phyloP scores from a whole-genome alignment of 2,113 vertebrate species.

The Saccopteryx leptura region DNA sequence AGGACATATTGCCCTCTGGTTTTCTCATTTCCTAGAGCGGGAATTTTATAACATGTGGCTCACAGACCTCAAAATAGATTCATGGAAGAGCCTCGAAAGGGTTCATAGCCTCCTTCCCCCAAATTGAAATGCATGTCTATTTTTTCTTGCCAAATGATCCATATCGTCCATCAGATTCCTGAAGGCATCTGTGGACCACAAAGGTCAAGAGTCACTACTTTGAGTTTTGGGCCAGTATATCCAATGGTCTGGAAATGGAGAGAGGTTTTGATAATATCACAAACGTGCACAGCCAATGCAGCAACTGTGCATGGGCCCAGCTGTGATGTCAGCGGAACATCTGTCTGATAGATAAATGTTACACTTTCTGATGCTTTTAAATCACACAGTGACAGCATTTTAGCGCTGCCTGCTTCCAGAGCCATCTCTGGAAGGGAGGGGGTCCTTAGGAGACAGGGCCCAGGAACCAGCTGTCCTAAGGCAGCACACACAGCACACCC shows the following conservation, averaged over 20 bases:
- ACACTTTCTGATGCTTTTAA: not conserved
- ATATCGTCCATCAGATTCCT: not conserved
- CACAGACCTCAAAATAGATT: not conserved
- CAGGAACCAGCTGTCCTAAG: not conserved
- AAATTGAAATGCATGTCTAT: not conserved
- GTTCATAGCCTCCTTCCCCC: not conserved
- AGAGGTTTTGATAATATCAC: not conserved
- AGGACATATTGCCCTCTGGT: not conserved
- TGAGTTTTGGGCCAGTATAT: not conserved
- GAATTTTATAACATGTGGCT: not conserved
- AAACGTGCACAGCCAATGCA: not conserved
- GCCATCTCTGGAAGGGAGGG: not conserved
- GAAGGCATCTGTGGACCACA: slow-evolving; percentile 4
- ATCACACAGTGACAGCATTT: not conserved
- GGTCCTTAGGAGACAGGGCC: not conserved
- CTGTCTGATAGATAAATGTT: slow-evolving; percentile 35
- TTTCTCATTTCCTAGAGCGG: not conserved
- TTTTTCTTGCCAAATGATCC: slow-evolving; percentile 8
- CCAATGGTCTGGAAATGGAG: not conserved
- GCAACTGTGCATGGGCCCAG: not conserved
- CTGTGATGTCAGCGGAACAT: slow-evolving; percentile 44
- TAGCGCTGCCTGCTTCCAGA: slow-evolving; percentile 1
- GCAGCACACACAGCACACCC: not conserved
- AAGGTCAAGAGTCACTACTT: not conserved
- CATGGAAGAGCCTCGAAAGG: not conserved